phyloP scores from a whole-genome alignment of 2,797 vertebrate species.

The Ibycter americanus region DNA sequence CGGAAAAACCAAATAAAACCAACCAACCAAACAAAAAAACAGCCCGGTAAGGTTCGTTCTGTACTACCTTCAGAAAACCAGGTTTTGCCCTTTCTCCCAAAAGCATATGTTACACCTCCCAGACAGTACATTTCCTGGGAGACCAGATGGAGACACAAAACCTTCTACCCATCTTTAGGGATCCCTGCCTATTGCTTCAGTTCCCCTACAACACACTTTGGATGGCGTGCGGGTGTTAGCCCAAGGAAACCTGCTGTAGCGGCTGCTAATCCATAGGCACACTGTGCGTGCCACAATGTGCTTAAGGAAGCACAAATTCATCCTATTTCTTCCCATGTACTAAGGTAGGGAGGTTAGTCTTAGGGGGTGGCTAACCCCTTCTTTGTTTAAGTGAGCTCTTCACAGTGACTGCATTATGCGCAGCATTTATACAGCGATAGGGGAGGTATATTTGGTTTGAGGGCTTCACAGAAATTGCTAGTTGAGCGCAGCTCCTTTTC shows the following conservation, averaged over 20 bases:
- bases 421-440: background rate
- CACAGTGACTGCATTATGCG: background rate
- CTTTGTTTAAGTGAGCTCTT: background rate
- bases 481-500: background rate
- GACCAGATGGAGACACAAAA: background rate
- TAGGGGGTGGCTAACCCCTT: background rate
- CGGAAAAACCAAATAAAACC: background rate
- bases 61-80: background rate
- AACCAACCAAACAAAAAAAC: background rate
- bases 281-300: background rate
- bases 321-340: background rate
- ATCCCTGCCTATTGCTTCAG: background rate
- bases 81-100: background rate
- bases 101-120: background rate
- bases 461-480: slow-evolving; percentile 15
- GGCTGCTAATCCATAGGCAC: background rate
- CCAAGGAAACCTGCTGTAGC: background rate
- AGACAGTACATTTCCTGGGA: background rate
- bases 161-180: background rate
- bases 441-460: background rate
- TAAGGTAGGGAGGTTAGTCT: background rate
- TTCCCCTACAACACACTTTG: background rate
- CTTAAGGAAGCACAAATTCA: background rate
- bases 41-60: background rate
- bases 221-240: background rate